Percentiles rank a stretch among this genome's conserved stretches.
Conservation (phyloP, 2,797 vertebrate genomes). For the Hipposideros larvatus region DNA sequence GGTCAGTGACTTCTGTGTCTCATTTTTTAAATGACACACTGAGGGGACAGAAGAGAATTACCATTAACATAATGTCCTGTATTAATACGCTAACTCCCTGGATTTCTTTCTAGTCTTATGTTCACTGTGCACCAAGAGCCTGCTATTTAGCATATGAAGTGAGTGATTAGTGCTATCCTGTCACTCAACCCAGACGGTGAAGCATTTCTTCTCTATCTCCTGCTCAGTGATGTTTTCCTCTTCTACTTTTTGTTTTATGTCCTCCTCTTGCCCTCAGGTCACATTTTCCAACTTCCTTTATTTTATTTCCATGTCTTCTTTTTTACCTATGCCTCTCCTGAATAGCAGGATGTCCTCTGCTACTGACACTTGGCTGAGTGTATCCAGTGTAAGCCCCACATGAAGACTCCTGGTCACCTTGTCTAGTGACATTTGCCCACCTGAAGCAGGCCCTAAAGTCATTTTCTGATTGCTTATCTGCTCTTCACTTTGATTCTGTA, state of each 20-base stretch:
- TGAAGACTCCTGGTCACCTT: neutral
- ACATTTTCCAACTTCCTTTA: neutral
- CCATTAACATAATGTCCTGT: neutral
- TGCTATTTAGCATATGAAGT: neutral
- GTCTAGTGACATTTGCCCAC: neutral
- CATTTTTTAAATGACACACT: neutral
- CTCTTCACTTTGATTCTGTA: neutral
- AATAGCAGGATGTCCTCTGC: neutral
- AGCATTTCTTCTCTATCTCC: neutral
- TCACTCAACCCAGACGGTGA: neutral
- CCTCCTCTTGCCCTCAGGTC: rapidly evolving
- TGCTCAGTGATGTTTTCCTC: neutral
- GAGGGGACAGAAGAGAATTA: neutral
- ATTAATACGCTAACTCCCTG: neutral
- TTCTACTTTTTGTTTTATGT: neutral
- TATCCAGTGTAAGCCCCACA: neutral
- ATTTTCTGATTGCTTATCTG: neutral
- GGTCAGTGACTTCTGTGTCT: neutral
- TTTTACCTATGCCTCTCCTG: neutral
- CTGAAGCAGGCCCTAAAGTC: neutral
- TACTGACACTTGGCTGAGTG: neutral
- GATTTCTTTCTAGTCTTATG: neutral
- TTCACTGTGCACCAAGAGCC: neutral
- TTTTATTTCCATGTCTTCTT: neutral
- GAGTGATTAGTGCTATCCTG: no score